A percentile compares a stretch with the other conserved stretches of the same genome.
These are phyloP conservation scores for Petrocephalus microphthalmus DNA, from an alignment of 2,113 vertebrate genomes.

Conservation along the genomic window DNA sequence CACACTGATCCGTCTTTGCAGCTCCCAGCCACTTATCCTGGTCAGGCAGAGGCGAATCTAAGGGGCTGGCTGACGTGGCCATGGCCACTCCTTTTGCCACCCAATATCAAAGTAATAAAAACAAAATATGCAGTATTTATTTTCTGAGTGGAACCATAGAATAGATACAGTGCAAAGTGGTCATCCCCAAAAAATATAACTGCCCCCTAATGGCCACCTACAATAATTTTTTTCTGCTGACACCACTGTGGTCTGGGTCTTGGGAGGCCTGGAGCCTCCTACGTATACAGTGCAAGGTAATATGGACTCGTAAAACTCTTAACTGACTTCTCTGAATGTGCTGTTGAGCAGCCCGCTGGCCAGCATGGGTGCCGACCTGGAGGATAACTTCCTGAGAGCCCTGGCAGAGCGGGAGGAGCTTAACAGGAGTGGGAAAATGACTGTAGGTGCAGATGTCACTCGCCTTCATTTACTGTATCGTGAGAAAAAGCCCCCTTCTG, in stretches of 20 bases:
- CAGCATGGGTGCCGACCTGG: constrained; percentile 67
- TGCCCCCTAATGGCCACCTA: not conserved
- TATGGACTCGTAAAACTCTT: not conserved
- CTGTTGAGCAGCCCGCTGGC: constrained; percentile 67
- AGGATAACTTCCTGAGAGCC: constrained; percentile 69
- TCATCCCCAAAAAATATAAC: not conserved
- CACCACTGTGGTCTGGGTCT: not conserved
- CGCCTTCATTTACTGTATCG: constrained; percentile 58
- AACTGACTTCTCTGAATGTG: constrained; percentile 45
- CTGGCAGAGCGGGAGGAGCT: constrained; percentile 71
- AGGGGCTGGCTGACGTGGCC: not conserved
- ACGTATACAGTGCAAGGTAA: not conserved
- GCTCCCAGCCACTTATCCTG: not conserved
- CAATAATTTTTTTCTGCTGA: not conserved
- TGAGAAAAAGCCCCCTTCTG: constrained; percentile 27
- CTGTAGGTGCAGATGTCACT: constrained; percentile 73
- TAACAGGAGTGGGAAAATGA: constrained; percentile 66
- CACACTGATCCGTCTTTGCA: not conserved
- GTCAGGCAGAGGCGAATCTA: not conserved
- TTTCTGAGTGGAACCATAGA: not conserved
- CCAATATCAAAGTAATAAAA: not conserved
- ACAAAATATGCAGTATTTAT: not conserved
- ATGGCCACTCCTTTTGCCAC: not conserved
- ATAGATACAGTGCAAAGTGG: not conserved
- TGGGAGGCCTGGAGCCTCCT: not conserved